Evolutionary conservation across 2,113 vertebrate species (phyloP), one percentile per base, ranked within the genome.

Genomic region (Tachycineta bicolor): DNA sequence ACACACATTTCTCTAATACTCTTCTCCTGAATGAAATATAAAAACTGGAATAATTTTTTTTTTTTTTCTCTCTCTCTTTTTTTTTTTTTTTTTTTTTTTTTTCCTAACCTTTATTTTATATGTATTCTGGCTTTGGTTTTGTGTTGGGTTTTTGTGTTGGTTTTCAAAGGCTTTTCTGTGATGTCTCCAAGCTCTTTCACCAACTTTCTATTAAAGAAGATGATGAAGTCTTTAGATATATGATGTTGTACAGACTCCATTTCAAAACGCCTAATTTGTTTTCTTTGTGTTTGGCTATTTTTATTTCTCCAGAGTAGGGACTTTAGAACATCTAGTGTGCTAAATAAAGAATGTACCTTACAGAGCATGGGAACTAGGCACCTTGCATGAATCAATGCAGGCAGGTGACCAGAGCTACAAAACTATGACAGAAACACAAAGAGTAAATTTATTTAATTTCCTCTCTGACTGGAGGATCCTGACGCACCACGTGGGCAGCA

Each of bases 381-480:
- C 15, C 11, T 60, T n/a, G 14, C 24, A 9, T n/a, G 74, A 46
- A 24, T 62, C 28, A 46, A 24, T 33, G 24, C 3, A 39, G n/a
- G 39, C 64, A 62, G 47, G 39, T n/a, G 28, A 62, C 15, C 33
- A 62, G 64, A 62, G 20, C 14, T 28, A n/a, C 19, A 39, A n/a
- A 69, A 69, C 19, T 33, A 33, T 1, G 3, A 41, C 18, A 33
- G 39, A 69, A 78, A 62, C 1, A 0, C 19, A 33, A 39, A 60
- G 47, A 28, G 12, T 15, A 53, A 33, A 39, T 39, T 62, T n/a
- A 46, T 53, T 62, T 24, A 3, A 39, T 39, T 46, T 53, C 39
- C 55, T 53, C 0, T 0, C 19, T 62, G n/a, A 6, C 55, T 53
- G 55, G 19, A 69, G 47, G 23, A 46, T 47, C 15, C 28, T 46